phyloP scores from a whole-genome alignment of 2,797 vertebrate genomes.

The Poecilia wingei region DNA sequence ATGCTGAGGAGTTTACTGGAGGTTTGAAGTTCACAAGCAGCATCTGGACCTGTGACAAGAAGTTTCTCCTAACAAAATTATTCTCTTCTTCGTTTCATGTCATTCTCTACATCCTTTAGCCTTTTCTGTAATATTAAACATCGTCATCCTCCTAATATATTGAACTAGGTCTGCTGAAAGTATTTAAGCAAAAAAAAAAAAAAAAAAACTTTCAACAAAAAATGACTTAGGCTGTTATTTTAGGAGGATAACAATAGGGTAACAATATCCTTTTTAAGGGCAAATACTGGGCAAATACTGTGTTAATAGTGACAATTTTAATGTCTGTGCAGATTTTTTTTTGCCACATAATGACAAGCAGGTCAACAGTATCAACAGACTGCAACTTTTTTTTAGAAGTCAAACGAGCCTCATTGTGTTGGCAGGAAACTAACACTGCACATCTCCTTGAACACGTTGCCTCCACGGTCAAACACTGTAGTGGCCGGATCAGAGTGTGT shows the following conservation, averaged over 20 bases:
- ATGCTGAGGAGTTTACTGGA: constrained; percentile 49
- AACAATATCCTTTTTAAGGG: background rate
- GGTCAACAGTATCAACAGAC: background rate
- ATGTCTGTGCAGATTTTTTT: background rate
- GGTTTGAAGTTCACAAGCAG: constrained; percentile 34
- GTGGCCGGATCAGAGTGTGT: background rate
- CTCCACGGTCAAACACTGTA: background rate
- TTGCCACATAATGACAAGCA: background rate
- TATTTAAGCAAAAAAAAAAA: background rate
- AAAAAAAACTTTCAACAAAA: no score
- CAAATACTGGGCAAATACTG: background rate
- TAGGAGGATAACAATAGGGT: background rate
- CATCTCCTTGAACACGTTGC: background rate
- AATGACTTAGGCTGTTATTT: no score
- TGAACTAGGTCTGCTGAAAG: background rate
- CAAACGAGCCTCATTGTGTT: background rate
- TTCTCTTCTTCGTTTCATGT: background rate
- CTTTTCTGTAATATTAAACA: background rate
- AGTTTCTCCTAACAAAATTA: constrained; percentile 10
- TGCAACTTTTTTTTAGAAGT: background rate
- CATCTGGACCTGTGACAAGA: constrained; percentile 9
- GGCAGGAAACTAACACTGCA: background rate
- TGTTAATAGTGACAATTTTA: background rate
- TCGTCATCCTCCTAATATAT: no score
- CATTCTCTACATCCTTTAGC: background rate